Conservation (phyloP, 2,113 vertebrate species). For the Albula goreensis region DNA sequence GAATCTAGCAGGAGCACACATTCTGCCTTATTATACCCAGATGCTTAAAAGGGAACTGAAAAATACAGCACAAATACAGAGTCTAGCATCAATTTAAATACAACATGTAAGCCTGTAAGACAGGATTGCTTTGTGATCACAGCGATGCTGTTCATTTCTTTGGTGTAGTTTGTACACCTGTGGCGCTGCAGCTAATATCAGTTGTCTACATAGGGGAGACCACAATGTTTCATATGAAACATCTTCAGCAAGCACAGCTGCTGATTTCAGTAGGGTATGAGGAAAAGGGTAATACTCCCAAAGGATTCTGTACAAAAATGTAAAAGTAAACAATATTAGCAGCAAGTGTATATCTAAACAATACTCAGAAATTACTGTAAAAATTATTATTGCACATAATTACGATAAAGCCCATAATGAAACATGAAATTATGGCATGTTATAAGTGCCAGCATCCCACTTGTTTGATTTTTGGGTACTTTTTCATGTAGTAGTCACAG, state of each 20-base stretch:
- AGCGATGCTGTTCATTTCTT: not conserved
- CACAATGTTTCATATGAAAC: not conserved
- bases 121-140: not conserved
- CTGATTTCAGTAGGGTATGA: not conserved
- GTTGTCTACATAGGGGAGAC: not conserved
- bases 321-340: no score
- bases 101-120: not conserved
- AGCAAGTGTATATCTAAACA: no score
- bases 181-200: not conserved
- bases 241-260: no score
- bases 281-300: not conserved
- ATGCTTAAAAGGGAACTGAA: not conserved
- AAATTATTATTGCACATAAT: no score
- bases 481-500: no score
- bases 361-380: no score
- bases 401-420: no score
- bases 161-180: not conserved
- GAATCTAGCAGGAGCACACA: no score
- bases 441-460: no score
- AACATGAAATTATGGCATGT: no score
- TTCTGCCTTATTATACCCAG: no score
- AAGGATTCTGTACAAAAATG: not conserved
- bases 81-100: not conserved
- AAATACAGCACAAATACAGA: not conserved
- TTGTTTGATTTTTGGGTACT: no score